Percentiles rank a stretch among this genome's conserved stretches.
phyloP scores from a whole-genome alignment of 37 sponge, comb jelly and placozoan species.

The Lycopodina hypogea region DNA sequence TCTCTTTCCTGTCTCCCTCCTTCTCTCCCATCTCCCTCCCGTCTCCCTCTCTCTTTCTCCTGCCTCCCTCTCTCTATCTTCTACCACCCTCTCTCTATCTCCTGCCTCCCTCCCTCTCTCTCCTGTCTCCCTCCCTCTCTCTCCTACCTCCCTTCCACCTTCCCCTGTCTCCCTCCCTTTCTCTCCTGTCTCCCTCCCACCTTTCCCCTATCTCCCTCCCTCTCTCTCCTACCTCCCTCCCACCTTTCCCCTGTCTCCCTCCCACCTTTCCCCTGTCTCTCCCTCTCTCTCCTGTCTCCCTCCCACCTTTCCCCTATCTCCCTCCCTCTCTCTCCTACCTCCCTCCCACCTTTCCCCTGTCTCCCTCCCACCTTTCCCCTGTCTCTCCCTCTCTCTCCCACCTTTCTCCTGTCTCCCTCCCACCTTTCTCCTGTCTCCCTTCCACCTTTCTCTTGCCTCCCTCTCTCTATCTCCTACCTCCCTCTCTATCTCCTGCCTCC shows the following conservation, averaged over 20 bases:
- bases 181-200: not conserved
- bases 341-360: not conserved
- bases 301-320: not conserved
- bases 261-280: not conserved
- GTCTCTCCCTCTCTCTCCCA: not conserved
- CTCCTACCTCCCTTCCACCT: not conserved
- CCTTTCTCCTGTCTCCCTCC: not conserved
- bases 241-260: not conserved
- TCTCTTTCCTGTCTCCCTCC: no score
- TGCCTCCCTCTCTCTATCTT: slow-evolving; percentile 9
- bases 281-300: not conserved
- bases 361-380: not conserved
- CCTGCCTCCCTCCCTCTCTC: not conserved
- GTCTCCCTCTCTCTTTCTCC: no score
- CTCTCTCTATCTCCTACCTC: slow-evolving; percentile 8
- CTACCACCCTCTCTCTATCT: not conserved
- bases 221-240: not conserved
- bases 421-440: slow-evolving; percentile 5
- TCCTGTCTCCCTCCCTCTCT: not conserved
- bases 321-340: not conserved
- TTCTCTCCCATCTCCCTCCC: no score
- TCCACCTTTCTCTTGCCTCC: not conserved
- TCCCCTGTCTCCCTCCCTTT: not conserved
- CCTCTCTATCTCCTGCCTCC: slow-evolving; percentile 17
- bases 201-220: not conserved